Evolutionary conservation across 2,113 vertebrate species (phyloP).

Genomic region (Brevimyrus niger): DNA sequence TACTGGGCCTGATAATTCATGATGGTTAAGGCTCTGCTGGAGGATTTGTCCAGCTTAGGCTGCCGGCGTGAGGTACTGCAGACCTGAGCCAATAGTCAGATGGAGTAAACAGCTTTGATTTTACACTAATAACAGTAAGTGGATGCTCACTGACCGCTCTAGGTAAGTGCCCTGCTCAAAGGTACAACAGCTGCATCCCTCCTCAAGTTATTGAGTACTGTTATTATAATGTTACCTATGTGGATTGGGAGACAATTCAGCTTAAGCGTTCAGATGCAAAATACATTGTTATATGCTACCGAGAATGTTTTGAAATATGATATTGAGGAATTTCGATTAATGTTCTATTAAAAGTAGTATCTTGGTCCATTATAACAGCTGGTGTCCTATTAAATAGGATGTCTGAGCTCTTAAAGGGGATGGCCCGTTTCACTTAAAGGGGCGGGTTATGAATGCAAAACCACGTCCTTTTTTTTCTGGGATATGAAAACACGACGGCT

Average conservation of each 20-base stretch:
- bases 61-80: not conserved
- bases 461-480: not conserved
- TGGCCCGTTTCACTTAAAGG: not conserved
- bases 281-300: not conserved
- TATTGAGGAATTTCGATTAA: not conserved
- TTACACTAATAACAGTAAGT: not conserved
- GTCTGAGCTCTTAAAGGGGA: not conserved
- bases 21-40: not conserved
- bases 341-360: not conserved
- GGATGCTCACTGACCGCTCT: not conserved
- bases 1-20: not conserved
- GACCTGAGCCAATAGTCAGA: not conserved
- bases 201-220: not conserved
- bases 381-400: not conserved
- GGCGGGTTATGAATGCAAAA: not conserved
- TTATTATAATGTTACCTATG: not conserved
- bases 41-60: not conserved
- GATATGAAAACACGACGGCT: not conserved
- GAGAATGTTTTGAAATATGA: not conserved
- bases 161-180: not conserved
- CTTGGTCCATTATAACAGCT: not conserved
- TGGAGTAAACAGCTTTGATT: not conserved
- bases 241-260: too few relatives aligned
- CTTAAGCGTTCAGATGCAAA: not conserved
- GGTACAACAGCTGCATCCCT: not conserved